phyloP scores from a whole-genome alignment of 2,888 invertebrate species.

The Agrochola litura region DNA sequence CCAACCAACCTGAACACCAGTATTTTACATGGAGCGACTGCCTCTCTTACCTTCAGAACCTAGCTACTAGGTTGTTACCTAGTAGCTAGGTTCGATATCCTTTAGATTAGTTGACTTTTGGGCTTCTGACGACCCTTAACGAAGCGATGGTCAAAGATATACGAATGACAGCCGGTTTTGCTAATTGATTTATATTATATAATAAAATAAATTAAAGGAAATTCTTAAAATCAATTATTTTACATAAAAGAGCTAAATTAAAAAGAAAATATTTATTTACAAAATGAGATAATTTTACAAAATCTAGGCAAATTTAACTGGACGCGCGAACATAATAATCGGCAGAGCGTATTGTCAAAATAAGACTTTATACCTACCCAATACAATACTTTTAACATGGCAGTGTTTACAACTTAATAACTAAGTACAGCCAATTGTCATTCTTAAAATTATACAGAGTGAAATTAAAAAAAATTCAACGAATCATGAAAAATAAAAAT shows the following conservation, averaged over 20 bases:
- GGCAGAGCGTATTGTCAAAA: slow-evolving; percentile 18
- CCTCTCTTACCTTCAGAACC: background rate
- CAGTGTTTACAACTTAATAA: slow-evolving; percentile 58
- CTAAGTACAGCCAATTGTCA: slow-evolving; percentile 59
- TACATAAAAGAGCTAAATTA: background rate
- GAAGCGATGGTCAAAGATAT: background rate
- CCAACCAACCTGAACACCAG: background rate
- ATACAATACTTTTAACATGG: slow-evolving; percentile 57
- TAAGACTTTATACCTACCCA: slow-evolving; percentile 24
- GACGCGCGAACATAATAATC: slow-evolving; percentile 17
- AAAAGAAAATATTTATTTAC: slow-evolving; percentile 48
- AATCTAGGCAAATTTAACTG: slow-evolving; percentile 10
- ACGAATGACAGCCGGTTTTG: background rate
- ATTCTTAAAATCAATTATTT: slow-evolving; percentile 5
- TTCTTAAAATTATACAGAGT: slow-evolving; percentile 39
- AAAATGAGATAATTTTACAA: slow-evolving; percentile 46
- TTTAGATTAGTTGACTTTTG: background rate
- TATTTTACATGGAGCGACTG: background rate
- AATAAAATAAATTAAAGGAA: background rate
- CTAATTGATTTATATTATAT: too few species aligned
- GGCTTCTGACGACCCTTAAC: too few species aligned
- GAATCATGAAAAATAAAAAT: background rate
- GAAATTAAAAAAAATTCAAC: slow-evolving; percentile 18
- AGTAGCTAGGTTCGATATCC: background rate
- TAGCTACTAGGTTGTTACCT: background rate